These are phyloP conservation scores for Clarias fuscus DNA, from an alignment of 2,797 vertebrate genomes.

Conservation along the genomic window DNA sequence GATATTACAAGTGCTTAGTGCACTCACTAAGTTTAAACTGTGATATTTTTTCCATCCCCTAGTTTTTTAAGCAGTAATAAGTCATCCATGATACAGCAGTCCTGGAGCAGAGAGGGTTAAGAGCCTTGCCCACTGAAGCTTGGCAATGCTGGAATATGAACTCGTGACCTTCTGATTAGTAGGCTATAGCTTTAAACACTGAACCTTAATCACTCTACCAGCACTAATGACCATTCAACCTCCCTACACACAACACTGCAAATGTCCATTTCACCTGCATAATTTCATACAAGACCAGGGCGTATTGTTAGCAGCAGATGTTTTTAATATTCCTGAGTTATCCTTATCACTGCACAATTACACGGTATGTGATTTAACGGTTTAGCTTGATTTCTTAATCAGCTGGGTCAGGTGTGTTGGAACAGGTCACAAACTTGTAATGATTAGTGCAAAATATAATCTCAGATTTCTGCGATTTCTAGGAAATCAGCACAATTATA, in stretches of 20 bases:
- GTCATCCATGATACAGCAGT: neutral
- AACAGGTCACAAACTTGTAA: neutral
- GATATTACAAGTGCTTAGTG: neutral
- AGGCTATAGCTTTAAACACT: slow-evolving; percentile 3
- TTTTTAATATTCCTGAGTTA: neutral
- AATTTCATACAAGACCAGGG: neutral
- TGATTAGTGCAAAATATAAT: slow-evolving; percentile 7
- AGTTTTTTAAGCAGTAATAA: slow-evolving; percentile 4
- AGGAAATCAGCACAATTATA: neutral
- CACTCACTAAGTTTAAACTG: neutral
- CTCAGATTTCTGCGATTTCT: neutral
- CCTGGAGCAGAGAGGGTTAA: slow-evolving; percentile 14
- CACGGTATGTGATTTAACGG: neutral
- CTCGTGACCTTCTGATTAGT: neutral
- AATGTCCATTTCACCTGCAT: neutral
- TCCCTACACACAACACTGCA: neutral
- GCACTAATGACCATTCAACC: neutral
- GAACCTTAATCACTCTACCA: slow-evolving; percentile 11
- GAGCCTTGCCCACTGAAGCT: neutral
- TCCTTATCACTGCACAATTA: neutral
- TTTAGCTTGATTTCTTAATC: neutral
- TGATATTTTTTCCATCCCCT: neutral
- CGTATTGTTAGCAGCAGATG: neutral
- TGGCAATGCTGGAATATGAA: slow-evolving; percentile 1
- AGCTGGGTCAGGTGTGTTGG: neutral